Conservation (phyloP, 2,113 vertebrate genomes). For the Glaucidium brasilianum region DNA sequence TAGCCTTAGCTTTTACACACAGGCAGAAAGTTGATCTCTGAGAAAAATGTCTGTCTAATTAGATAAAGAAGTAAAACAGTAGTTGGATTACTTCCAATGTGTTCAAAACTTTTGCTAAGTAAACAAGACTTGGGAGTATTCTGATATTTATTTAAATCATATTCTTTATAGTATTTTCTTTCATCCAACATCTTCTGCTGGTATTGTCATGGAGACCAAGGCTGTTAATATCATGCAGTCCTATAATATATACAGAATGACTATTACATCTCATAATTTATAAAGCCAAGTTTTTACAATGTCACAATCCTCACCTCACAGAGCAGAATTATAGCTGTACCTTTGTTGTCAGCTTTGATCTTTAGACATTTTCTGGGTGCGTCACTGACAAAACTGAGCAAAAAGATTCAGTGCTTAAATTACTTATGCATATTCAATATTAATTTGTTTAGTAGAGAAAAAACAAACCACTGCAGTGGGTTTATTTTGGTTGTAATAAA, state of each 20-base stretch:
- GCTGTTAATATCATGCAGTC: slow-evolving; percentile 1
- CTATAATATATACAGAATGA: slow-evolving; percentile 12
- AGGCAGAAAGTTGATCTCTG: not conserved
- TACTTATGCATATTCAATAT: slow-evolving; percentile 9
- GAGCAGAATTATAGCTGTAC: not conserved
- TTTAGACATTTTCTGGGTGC: not conserved
- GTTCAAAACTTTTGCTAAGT: not conserved
- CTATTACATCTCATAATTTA: not conserved
- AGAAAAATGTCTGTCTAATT: not conserved
- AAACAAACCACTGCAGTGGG: not conserved
- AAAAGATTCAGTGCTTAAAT: not conserved
- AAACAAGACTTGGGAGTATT: not conserved
- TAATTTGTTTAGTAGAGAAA: not conserved
- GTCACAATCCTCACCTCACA: not conserved
- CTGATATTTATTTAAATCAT: not conserved
- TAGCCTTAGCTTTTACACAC: not conserved
- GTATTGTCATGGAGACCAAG: slow-evolving; percentile 50
- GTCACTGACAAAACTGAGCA: not conserved
- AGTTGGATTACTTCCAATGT: not conserved
- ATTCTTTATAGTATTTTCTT: not conserved
- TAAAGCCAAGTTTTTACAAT: not conserved
- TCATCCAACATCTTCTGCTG: not conserved
- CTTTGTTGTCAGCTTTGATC: not conserved
- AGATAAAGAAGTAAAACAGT: not conserved
- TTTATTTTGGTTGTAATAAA: slow-evolving; percentile 23